Base-by-base conservation (phyloP, 2,113 vertebrate genomes). In the Aldabrachelys gigantea region DNA sequence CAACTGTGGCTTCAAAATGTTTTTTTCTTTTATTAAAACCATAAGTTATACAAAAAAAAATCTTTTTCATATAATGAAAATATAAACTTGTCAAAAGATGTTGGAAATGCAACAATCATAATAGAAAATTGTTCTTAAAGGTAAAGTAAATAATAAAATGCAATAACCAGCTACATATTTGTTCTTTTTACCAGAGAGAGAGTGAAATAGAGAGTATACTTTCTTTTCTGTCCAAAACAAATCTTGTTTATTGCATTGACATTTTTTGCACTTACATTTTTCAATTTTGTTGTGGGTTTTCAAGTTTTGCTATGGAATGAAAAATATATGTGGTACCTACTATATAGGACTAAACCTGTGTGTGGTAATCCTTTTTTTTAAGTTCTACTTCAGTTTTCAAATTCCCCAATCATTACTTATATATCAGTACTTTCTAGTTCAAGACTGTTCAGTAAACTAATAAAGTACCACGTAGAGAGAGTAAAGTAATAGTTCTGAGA, bases 1-100 rank as follows among this genome's bases (percentile, higher is more conserved):
- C 54, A 95, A 38, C 91, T 92, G 82, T 84, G 24, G 50, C 87
- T 91, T 97, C 90, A 95, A 79, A 96, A 93, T 88, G 25, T 27
- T 82, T 93, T 94, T 52, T 52, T 93, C 27, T 85, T 94, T 94
- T 94, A 96, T 96, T 94, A 87, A 97, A 93, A 86, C 41, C 94
- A 95, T 80, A 93, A 92, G 13, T 89, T 90, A 65, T 31, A 88
- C 4, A 12, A 85, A 79, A 82, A n/a, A 29, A 29, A 86, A 94
- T 91, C 10, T 85, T 92, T 96, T 90, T 84, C 92, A 38, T 88
- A 65, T 53, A 38, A 56, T 5, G 5, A 86, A 85, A 96, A 82
- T 84, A 87, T 93, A 88, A 88, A 65, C 78, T 54, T 86, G 92
- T 95, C 35, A 80, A 97, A 95, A 85, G 76, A 84, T 91, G 69